phyloP scores from a whole-genome alignment of 1,140 invertebrate genomes.

The Drosophila nikananu region DNA sequence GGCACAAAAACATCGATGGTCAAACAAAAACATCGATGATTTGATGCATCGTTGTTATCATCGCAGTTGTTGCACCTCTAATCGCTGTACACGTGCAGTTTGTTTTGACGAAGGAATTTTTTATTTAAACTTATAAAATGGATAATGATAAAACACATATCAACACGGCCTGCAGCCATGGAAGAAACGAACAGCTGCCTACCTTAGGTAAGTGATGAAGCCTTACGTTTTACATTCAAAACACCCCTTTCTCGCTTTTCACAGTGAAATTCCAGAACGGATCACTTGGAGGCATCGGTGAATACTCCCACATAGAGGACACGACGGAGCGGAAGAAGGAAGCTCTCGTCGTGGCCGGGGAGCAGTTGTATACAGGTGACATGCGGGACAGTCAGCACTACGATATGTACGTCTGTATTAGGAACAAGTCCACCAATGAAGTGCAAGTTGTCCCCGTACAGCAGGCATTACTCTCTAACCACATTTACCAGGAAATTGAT shows the following conservation, averaged over 20 bases:
- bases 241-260: neutral
- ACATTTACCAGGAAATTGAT: conserved; percentile 64
- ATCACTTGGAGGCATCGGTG: conserved; percentile 34
- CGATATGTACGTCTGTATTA: conserved; percentile 71
- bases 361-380: conserved; percentile 53
- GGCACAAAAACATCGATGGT: too few relatives aligned
- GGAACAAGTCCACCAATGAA: conserved; percentile 70
- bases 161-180: conserved; percentile 43
- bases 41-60: too few relatives aligned
- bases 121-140: conserved; percentile 37
- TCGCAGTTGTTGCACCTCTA: too few relatives aligned
- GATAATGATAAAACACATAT: conserved; percentile 61
- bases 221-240: neutral
- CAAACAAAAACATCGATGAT: too few relatives aligned
- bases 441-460: conserved; percentile 67
- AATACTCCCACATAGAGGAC: conserved; percentile 43
- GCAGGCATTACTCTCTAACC: conserved; percentile 64
- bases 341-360: conserved; percentile 57
- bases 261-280: conserved; percentile 82
- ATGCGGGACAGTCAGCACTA: conserved; percentile 46
- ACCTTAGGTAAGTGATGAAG: conserved; percentile 54
- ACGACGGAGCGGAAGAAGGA: conserved; percentile 28
- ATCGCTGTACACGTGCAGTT: conserved; percentile 28
- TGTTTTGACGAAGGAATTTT: conserved; percentile 4
- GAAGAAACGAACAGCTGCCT: conserved; percentile 25